Evolutionary conservation across 2,797 vertebrate genomes (phyloP).

Genomic region (Micrastur ruficollis): DNA sequence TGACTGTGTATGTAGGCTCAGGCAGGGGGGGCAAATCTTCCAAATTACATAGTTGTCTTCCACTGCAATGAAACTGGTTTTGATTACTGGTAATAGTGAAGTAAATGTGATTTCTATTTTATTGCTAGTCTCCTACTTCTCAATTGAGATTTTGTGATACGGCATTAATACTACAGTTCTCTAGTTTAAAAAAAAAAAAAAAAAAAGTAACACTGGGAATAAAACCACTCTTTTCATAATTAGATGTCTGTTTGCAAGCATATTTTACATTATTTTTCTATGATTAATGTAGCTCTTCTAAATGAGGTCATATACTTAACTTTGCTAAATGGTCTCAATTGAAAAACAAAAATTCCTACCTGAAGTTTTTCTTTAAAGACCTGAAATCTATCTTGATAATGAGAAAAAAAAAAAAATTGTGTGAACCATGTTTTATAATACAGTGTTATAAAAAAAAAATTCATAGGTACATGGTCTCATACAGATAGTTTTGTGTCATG

Average conservation of each 20-base stretch:
- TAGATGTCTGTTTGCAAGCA: conserved; percentile 3
- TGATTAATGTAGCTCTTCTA: conserved; percentile 49
- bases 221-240: conserved; percentile 27
- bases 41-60: background rate
- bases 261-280: conserved; percentile 19
- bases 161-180: conserved; percentile 42
- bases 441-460: background rate
- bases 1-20: background rate
- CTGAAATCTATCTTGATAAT: background rate
- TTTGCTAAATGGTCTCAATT: background rate
- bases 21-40: background rate
- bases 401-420: background rate
- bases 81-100: conserved; percentile 29
- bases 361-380: background rate
- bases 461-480: background rate
- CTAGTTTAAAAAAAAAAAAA: background rate
- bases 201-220: background rate
- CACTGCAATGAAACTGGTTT: background rate
- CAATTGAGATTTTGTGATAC: background rate
- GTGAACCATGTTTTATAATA: background rate
- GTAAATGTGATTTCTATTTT: conserved; percentile 60
- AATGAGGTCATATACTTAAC: background rate
- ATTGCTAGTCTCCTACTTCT: background rate
- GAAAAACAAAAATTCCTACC: background rate
- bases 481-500: background rate